These are phyloP conservation scores for Hypolimnas misippus DNA, from an alignment of 2,888 invertebrate genomes.

Conservation along the genomic window DNA sequence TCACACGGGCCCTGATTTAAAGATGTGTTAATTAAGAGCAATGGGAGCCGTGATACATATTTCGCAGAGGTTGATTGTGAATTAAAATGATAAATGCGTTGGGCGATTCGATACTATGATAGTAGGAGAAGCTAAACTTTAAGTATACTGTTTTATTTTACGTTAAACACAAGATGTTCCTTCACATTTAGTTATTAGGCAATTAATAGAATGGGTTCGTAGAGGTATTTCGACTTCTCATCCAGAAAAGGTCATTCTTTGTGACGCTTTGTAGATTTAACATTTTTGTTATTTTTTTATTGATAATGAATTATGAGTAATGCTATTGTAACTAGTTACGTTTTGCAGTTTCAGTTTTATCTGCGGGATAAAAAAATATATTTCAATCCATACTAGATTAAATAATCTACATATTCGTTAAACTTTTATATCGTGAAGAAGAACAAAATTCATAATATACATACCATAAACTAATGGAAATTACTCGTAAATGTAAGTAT, in stretches of 20 bases:
- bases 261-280: background rate
- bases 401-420: too few species aligned
- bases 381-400: too few species aligned
- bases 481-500: too few species aligned
- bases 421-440: too few species aligned
- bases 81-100: constrained; percentile 27
- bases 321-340: too few species aligned
- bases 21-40: constrained; percentile 44
- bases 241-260: background rate
- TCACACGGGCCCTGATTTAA: constrained; percentile 53
- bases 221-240: background rate
- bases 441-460: too few species aligned
- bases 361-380: too few species aligned
- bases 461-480: too few species aligned
- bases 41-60: constrained; percentile 36
- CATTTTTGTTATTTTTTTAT: too few species aligned
- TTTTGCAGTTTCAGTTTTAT: too few species aligned
- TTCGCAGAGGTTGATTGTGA: constrained; percentile 27
- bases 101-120: background rate
- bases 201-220: background rate
- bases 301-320: too few species aligned
- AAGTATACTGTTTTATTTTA: background rate
- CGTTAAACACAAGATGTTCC: background rate
- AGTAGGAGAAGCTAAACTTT: background rate
- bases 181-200: background rate